Conservation (phyloP, 2,113 vertebrate species). For the Malurus melanocephalus region DNA sequence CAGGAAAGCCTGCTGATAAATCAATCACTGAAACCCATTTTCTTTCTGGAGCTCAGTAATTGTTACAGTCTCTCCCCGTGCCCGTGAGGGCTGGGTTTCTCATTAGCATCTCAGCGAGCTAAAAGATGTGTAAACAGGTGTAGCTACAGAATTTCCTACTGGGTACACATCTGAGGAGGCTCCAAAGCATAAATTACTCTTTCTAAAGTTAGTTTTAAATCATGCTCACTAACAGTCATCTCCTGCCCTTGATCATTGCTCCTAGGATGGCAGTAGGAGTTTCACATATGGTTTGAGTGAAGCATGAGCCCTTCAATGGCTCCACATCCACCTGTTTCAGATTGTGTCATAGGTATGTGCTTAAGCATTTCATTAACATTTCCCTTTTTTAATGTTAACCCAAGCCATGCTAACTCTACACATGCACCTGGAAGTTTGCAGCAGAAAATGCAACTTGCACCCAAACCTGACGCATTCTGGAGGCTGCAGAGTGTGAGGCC, state of each 20-base stretch:
- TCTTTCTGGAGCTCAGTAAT: constrained; percentile 12
- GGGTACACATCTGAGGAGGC: constrained; percentile 59
- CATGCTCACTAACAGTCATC: constrained; percentile 42
- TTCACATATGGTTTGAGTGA: constrained; percentile 64
- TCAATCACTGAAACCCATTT: constrained; percentile 8
- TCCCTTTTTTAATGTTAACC: neutral
- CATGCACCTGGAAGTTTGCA: neutral
- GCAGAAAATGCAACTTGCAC: neutral
- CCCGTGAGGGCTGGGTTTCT: constrained; percentile 9
- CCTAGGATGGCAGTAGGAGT: constrained; percentile 29
- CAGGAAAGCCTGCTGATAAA: constrained; percentile 30
- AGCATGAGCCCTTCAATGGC: constrained; percentile 1
- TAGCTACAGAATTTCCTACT: constrained; percentile 53
- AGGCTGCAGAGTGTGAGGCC: neutral
- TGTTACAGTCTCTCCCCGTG: neutral
- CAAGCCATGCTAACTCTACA: neutral
- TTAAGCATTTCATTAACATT: constrained; percentile 50
- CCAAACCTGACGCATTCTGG: rapidly evolving
- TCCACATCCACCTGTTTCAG: constrained; percentile 60
- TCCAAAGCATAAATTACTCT: constrained; percentile 50
- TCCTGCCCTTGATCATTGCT: constrained; percentile 47
- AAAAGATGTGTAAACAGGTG: constrained; percentile 58
- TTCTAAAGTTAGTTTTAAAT: constrained; percentile 63
- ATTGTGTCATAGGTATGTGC: constrained; percentile 53
- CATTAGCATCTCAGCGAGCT: constrained; percentile 29